Conservation (phyloP, 2,888 invertebrate genomes). For the Drosophila merina region DNA sequence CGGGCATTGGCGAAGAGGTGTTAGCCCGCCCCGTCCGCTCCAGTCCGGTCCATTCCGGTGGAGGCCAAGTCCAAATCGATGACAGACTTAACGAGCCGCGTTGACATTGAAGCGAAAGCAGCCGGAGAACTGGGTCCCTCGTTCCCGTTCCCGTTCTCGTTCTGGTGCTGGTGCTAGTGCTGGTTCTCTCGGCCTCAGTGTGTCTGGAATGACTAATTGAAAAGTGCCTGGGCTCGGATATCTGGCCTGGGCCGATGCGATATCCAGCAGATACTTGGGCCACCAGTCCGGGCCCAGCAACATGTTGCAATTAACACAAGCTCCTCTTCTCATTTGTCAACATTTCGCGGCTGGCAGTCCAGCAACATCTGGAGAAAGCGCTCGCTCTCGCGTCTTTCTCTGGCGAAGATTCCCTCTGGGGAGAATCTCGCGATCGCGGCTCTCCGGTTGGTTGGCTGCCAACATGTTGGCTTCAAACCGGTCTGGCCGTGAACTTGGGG, state of each 20-base stretch:
- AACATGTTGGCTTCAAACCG: slow-evolving; percentile 66
- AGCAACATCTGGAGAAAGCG: slow-evolving; percentile 34
- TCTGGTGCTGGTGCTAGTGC: neutral
- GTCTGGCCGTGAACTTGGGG: slow-evolving; percentile 58
- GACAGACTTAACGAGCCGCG: slow-evolving; percentile 59
- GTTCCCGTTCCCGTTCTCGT: neutral
- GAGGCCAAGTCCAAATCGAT: slow-evolving; percentile 75
- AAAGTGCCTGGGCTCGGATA: slow-evolving; percentile 28
- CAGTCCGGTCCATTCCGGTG: slow-evolving; percentile 37
- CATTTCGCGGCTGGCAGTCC: slow-evolving; percentile 20
- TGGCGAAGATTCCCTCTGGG: neutral
- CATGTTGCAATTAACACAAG: slow-evolving; percentile 37
- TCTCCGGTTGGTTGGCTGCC: slow-evolving; percentile 26
- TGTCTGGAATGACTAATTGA: slow-evolving; percentile 54
- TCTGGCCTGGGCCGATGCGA: slow-evolving; percentile 22
- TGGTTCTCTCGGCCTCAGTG: slow-evolving; percentile 13
- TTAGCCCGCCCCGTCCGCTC: slow-evolving; percentile 23
- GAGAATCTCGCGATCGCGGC: slow-evolving; percentile 3
- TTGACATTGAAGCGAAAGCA: slow-evolving; percentile 78
- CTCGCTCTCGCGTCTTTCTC: slow-evolving; percentile 9
- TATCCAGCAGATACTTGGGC: slow-evolving; percentile 36
- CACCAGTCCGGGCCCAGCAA: slow-evolving; percentile 37
- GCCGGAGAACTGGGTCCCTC: slow-evolving; percentile 60
- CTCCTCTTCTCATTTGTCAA: slow-evolving; percentile 32
- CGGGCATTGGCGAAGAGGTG: slow-evolving; percentile 17